Evolutionary conservation across 2,113 vertebrate species (phyloP).

Genomic region (Takifugu bimaculatus): DNA sequence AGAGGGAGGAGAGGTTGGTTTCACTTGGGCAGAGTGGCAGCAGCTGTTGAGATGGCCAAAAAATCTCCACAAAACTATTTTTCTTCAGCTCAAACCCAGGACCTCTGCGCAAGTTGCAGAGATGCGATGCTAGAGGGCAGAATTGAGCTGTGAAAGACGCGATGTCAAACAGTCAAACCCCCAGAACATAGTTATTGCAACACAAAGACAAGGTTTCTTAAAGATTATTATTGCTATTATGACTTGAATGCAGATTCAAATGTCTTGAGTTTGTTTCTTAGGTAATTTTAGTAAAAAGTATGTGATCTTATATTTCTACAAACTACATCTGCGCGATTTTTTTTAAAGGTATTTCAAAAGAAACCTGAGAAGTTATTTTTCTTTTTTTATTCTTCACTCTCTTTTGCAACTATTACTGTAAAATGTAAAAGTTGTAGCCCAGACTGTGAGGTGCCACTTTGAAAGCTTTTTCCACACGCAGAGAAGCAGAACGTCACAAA

Average conservation of each 20-base stretch:
- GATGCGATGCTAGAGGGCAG: slow-evolving; percentile 69
- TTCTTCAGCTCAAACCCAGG: not conserved
- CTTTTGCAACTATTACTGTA: not conserved
- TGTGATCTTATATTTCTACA: too few species aligned
- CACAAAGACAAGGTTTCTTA: too few species aligned
- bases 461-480: slow-evolving; percentile 5
- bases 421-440: not conserved
- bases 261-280: too few species aligned
- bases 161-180: not conserved
- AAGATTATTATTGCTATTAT: too few species aligned
- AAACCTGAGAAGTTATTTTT: too few species aligned
- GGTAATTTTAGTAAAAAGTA: too few species aligned
- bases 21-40: not conserved
- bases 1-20: not conserved
- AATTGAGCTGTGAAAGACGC: slow-evolving; percentile 70
- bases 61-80: too few species aligned
- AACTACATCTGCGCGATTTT: too few species aligned
- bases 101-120: slow-evolving; percentile 1
- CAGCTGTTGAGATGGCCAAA: not conserved
- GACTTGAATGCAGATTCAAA: too few species aligned
- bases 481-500: not conserved
- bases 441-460: not conserved
- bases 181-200: too few species aligned
- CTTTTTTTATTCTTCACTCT: not conserved
- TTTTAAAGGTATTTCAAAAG: too few species aligned